Evolutionary conservation across 2,888 invertebrate genomes (phyloP).

Genomic region (Lasioglossum zephyrum): DNA sequence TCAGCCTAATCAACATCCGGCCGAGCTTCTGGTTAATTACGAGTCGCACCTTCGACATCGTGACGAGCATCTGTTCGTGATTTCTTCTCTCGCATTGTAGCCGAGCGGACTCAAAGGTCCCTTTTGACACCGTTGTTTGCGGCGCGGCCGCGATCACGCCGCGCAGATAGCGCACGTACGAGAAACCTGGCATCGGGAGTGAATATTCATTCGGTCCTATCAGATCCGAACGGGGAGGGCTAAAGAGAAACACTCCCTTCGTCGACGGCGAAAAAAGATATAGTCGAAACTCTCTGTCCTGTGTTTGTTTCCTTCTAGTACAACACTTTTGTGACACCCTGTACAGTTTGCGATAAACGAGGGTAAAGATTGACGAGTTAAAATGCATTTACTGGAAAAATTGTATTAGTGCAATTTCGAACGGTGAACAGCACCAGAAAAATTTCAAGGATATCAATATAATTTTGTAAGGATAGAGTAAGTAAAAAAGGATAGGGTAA

Average conservation of each 20-base stretch:
- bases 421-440: no score
- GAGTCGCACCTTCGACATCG: conserved; percentile 64
- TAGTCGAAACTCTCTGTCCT: neutral
- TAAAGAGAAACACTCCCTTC: conserved; percentile 29
- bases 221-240: conserved; percentile 63
- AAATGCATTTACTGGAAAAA: no score
- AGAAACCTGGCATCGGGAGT: conserved; percentile 61
- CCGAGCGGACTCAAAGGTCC: conserved; percentile 60
- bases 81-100: conserved; percentile 56
- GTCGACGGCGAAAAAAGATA: neutral
- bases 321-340: no score
- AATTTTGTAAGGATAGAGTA: no score
- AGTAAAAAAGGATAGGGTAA: no score
- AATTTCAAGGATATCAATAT: no score
- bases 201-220: conserved; percentile 68
- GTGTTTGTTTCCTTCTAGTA: no score
- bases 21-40: conserved; percentile 68
- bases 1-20: conserved; percentile 68
- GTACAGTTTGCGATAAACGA: no score
- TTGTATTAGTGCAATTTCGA: no score
- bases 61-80: conserved; percentile 63
- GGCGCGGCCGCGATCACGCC: conserved; percentile 46
- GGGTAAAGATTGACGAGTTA: no score
- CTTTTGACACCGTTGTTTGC: conserved; percentile 67
- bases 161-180: conserved; percentile 67